Evolutionary conservation across 2,888 invertebrate species (phyloP).

Genomic region (Habroteleia sp.): DNA sequence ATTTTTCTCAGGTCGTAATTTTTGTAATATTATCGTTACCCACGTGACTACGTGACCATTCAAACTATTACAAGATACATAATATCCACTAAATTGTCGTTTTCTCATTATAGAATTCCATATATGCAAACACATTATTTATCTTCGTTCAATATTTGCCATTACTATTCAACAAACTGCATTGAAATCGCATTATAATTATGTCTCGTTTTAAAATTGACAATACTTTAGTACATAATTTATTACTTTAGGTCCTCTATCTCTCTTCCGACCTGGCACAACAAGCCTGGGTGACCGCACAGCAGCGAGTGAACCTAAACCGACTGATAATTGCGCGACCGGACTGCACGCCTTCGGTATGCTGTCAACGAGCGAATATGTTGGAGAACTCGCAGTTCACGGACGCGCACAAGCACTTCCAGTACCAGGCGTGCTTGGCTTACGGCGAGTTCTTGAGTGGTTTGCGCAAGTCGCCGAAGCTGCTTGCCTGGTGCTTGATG

Average conservation of each 20-base stretch:
- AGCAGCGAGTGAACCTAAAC: slow-evolving; percentile 91
- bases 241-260: slow-evolving; percentile 78
- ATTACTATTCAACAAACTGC: no score
- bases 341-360: slow-evolving; percentile 88
- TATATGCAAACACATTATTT: no score
- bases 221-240: no score
- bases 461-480: slow-evolving; percentile 86
- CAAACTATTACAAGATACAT: no score
- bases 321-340: slow-evolving; percentile 88
- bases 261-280: slow-evolving; percentile 85
- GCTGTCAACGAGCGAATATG: slow-evolving; percentile 87
- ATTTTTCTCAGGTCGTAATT: no score
- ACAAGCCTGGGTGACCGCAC: slow-evolving; percentile 93
- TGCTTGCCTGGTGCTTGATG: slow-evolving; percentile 87
- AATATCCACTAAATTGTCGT: no score
- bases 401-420: slow-evolving; percentile 91
- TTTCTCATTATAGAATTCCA: no score
- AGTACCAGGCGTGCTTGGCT: slow-evolving; percentile 88
- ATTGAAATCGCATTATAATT: no score
- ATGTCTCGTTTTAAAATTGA: no score
- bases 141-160: no score
- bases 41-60: no score
- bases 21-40: no score
- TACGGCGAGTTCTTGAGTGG: slow-evolving; percentile 87
- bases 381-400: slow-evolving; percentile 86